Evolutionary conservation across 2,113 vertebrate species (phyloP), one percentile per base, ranked within the genome.

Genomic region (Corvus cornix): DNA sequence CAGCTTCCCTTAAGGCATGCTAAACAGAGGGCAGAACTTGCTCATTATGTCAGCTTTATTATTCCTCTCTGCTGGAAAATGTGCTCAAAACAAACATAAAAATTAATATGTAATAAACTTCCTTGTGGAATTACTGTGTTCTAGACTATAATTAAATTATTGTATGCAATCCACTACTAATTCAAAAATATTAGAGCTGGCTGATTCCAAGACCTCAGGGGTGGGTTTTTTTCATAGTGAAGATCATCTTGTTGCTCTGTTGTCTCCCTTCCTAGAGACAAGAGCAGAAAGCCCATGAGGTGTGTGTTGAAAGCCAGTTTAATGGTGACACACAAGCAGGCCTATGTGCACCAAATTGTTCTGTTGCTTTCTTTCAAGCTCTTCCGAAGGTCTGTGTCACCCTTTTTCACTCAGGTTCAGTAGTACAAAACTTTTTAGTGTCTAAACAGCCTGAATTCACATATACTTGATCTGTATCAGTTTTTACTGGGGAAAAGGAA

Each of bases 21-120:
- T 77, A 62, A 93, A 44, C 27, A 80, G 53, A 60, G 63, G 63
- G 30, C 63, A 91, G 55, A 91, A 75, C 64, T 87, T 91, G 60
- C 43, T 74, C 4, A 16, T 67, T 84, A 21, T 83, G 35, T 59
- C 55, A 67, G 46, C 77, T 84, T 78, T 82, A 55, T 78, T 87
- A 63, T 85, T 93, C 17, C 20, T 72, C 28, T 79, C 26, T 63
- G 14, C 48, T 78, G 60, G 30, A 87, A 83, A 80, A 77, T 33
- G 16, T 44, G 20, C 26, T 74, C 12, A 11, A 70, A 85, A 60
- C 10, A 77, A 91, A 49, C 41, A 56, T 26, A 60, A 60, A 85
- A 84, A 43, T 37, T 55, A 75, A 39, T 64, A 30, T 43, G 28
- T 52, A 17, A 19, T 64, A 52, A 90, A 33, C 12, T 55, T 68